Conservation (phyloP, 2,888 invertebrate species). For the Achlya flavicornis region DNA sequence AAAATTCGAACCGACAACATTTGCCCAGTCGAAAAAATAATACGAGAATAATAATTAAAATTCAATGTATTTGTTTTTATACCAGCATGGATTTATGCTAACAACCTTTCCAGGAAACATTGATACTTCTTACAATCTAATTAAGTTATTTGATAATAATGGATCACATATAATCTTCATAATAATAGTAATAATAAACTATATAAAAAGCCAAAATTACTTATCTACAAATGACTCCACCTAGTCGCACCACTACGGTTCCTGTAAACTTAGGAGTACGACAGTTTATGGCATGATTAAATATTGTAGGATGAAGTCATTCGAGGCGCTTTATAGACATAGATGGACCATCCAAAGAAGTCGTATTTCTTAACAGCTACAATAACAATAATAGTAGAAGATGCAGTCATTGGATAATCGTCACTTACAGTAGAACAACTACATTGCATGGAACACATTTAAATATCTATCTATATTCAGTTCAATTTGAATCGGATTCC, state of each 20-base stretch:
- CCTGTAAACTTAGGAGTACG: neutral
- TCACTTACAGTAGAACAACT: conserved; percentile 29
- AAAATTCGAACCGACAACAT: no score
- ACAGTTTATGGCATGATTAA: conserved; percentile 15
- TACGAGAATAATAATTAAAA: conserved; percentile 19
- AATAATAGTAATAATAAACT: conserved; percentile 41
- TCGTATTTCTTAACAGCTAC: conserved; percentile 20
- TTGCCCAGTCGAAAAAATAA: neutral
- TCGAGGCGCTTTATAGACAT: conserved; percentile 13
- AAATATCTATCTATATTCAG: conserved; percentile 38
- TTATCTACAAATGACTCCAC: conserved; percentile 3
- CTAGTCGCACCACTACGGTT: neutral
- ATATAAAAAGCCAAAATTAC: conserved; percentile 43
- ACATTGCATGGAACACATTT: conserved; percentile 40
- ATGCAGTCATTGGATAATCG: conserved; percentile 40
- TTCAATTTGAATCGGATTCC: conserved; percentile 86
- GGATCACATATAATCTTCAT: conserved; percentile 57
- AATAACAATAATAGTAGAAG: conserved; percentile 37
- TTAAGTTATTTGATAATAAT: conserved; percentile 52
- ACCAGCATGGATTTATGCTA: conserved; percentile 45
- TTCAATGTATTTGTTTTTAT: conserved; percentile 50
- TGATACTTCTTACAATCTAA: conserved; percentile 54
- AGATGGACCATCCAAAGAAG: conserved; percentile 5
- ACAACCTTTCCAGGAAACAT: conserved; percentile 53
- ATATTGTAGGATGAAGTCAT: conserved; percentile 1